These are phyloP conservation scores for Miichthys miiuy DNA, from an alignment of 2,797 vertebrate species.

Conservation along the genomic window DNA sequence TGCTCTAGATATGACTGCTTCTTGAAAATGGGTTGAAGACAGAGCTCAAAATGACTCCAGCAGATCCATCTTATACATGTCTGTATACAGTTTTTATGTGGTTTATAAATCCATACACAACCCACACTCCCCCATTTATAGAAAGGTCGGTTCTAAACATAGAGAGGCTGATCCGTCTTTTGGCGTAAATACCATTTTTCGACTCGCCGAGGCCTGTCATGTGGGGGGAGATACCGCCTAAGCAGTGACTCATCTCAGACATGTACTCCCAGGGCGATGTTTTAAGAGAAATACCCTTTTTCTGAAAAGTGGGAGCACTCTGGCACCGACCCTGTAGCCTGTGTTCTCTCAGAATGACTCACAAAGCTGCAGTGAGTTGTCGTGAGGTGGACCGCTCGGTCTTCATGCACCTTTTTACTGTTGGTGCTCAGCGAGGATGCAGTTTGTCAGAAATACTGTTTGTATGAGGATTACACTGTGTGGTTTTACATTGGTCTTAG, in stretches of 20 bases:
- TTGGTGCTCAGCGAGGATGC: not conserved
- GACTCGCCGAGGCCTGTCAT: conserved; percentile 20
- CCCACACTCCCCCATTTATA: conserved; percentile 22
- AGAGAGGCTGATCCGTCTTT: conserved; percentile 29
- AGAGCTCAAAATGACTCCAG: not conserved
- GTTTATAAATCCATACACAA: conserved; percentile 32
- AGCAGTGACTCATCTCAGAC: conserved; percentile 57
- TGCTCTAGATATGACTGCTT: not conserved
- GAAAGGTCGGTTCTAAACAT: conserved; percentile 32
- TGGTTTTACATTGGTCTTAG: conserved; percentile 15
- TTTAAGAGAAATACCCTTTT: conserved; percentile 31
- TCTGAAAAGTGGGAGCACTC: conserved; percentile 18
- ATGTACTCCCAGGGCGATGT: conserved; percentile 13
- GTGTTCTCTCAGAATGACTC: conserved; percentile 34
- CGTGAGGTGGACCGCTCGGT: not conserved
- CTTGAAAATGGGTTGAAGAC: not conserved
- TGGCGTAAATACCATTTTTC: conserved; percentile 30
- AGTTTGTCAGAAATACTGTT: not conserved
- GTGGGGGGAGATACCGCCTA: conserved; percentile 46
- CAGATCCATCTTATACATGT: not conserved
- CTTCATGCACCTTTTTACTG: conserved; percentile 1
- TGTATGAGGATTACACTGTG: not conserved
- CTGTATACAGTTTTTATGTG: not conserved
- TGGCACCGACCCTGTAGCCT: not conserved
- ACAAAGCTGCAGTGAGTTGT: conserved; percentile 35